Percentiles rank a stretch among this genome's conserved stretches.
Conservation (phyloP, 1,140 invertebrate genomes). For the Heliconius eleuchia region DNA sequence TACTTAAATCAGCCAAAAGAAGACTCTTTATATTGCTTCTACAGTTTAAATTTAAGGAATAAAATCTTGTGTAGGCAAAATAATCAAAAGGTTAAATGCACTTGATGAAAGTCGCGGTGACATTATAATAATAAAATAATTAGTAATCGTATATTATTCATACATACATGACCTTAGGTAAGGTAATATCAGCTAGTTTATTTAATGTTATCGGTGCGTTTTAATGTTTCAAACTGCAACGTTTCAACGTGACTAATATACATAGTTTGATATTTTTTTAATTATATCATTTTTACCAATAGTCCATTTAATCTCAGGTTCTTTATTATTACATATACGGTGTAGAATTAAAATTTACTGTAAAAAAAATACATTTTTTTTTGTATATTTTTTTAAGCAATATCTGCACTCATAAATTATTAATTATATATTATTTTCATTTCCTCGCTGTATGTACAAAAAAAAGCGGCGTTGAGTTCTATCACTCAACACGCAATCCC, state of each 20-base stretch:
- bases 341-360: too few relatives aligned
- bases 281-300: too few relatives aligned
- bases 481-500: too few relatives aligned
- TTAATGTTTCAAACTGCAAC: background rate
- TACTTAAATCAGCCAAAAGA: too few relatives aligned
- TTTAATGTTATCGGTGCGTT: background rate
- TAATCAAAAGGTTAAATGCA: constrained; percentile 6
- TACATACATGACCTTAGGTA: background rate
- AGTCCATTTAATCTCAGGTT: too few relatives aligned
- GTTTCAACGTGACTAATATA: background rate
- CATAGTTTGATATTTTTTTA: background rate
- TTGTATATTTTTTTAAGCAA: too few relatives aligned
- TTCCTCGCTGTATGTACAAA: background rate
- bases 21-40: too few relatives aligned
- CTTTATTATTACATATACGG: too few relatives aligned
- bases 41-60: too few relatives aligned
- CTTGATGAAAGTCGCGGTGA: constrained; percentile 4
- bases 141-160: constrained; percentile 1
- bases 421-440: background rate
- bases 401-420: too few relatives aligned
- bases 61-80: too few relatives aligned
- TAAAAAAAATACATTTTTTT: too few relatives aligned
- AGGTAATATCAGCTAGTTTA: constrained; percentile 1
- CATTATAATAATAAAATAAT: background rate
- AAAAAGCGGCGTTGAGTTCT: background rate